Conservation (phyloP, 2,888 invertebrate species). For the Campoplex capitator region DNA sequence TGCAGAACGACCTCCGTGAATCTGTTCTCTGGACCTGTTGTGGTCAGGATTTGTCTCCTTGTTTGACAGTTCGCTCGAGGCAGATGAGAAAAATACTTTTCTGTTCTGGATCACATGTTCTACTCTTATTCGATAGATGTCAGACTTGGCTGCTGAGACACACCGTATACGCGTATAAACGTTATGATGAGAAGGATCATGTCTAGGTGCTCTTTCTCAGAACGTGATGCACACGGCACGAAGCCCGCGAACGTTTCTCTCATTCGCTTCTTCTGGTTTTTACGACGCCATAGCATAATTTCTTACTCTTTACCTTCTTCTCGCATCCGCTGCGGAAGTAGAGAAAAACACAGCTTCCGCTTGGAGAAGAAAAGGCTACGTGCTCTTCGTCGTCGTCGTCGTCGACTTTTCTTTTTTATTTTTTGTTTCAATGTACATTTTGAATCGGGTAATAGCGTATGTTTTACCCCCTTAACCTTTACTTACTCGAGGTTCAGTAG, state of each 20-base stretch:
- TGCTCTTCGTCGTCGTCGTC: constrained; percentile 7
- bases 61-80: no score
- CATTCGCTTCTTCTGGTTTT: constrained; percentile 61
- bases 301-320: background rate
- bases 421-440: constrained; percentile 20
- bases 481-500: constrained; percentile 27
- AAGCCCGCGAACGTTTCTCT: constrained; percentile 31
- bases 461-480: constrained; percentile 17
- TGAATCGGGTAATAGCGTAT: background rate
- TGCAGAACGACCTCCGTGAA: no score
- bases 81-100: background rate
- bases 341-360: constrained; percentile 35
- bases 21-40: no score
- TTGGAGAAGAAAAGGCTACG: constrained; percentile 14
- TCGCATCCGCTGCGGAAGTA: constrained; percentile 25
- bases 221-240: constrained; percentile 13
- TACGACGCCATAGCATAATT: constrained; percentile 63
- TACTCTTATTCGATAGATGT: background rate
- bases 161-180: background rate
- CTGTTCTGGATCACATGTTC: background rate
- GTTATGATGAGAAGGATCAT: constrained; percentile 31
- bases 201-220: constrained; percentile 9
- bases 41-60: no score
- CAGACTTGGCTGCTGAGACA: background rate
- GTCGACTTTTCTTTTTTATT: constrained; percentile 8